Base-by-base conservation (phyloP, 1,140 invertebrate species). In the Centruroides vittatus region DNA sequence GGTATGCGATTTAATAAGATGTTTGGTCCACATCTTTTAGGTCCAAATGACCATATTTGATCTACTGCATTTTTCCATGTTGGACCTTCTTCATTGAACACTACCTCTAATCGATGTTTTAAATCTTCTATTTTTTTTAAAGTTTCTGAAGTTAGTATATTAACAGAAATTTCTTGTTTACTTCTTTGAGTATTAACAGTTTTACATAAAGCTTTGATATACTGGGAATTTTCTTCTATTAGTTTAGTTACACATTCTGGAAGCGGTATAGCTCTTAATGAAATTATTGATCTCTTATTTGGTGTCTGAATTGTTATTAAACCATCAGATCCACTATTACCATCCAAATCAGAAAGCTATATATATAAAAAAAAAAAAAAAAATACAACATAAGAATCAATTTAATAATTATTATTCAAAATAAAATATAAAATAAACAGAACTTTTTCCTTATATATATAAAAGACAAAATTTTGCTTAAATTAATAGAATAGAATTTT, bases 1-100 rank as follows among this genome's bases (percentile, higher is more conserved):
- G 66, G 60, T 3, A 84, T 78, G 62, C 82, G 76, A 73, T 94
- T 95, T 1, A 96, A 69, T 11, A 98, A 73, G 63, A 97, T 77
- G 77, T 97, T 98, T 5, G 89, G 83, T 11, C 92, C 91, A 70
- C 85, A 89, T 70, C 87, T 84, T 64, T 85, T 81, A 11, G 93
- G 93, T 0, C 93, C 94, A 71, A 95, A 86, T 2, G 86, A 84
- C 91, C 91, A 95, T 65, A 97, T 89, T 68, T 82, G 77, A 59
- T 87, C 78, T 1, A 88, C 76, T 60, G 80, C 71, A 54, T 76
- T 67, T 71, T 70, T 77, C 75, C 80, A 80, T 67, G 80, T 75
- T 57, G 76, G 76, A 2, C 78, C 80, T 54, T 77, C 72, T 65
- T 82, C 76, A 52, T 77, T 70, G 69, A 88, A 85, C 58, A 80